Evolutionary conservation across 1,140 invertebrate genomes (phyloP), one percentile per base, ranked within the genome.

Genomic region (Rhynchophorus ferrugineus): DNA sequence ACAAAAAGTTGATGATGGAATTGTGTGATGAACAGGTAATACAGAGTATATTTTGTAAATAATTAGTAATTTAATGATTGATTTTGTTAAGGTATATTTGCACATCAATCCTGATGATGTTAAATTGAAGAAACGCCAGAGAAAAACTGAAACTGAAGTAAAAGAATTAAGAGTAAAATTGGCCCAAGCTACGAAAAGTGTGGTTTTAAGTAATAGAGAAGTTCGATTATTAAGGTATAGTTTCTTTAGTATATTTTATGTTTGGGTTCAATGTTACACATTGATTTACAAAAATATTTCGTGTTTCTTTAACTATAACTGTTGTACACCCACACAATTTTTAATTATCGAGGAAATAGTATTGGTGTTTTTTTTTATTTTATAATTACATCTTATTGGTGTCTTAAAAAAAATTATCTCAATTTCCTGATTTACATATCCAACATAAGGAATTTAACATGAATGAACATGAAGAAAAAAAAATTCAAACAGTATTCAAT

Each of bases 121-220:
- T 0, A 91, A 91, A 71, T 73, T 82, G 55, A 80, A 86, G 20
- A 91, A 93, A 64, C 83, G 89, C 49, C 86, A 91, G 65, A 76
- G 91, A 45, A 94, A 93, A 77, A 82, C 91, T 2, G 87, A 91
- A 64, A 89, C 84, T 3, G 91, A 95, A 74, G 84, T 95, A 0
- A 78, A 80, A n/a, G 90, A 94, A 71, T 71, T 95, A 29, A 83
- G 89, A 61, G 76, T 77, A 18, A 91, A 91, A 73, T 73, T 95
- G 66, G 79, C 85, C 41, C 81, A 86, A 60, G 79, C 83, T n/a
- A 83, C 79, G 20, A 89, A 87, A 61, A 89, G 85, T 71, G 85
- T 95, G 65, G 91, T 95, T 37, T 71, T 95, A 5, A 91, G 87
- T 62, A 95, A 95, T 70, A 77, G 91, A 44, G 92, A 95, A 72